phyloP scores from a whole-genome alignment of 2,888 invertebrate species.

The Abrostola triplasia region DNA sequence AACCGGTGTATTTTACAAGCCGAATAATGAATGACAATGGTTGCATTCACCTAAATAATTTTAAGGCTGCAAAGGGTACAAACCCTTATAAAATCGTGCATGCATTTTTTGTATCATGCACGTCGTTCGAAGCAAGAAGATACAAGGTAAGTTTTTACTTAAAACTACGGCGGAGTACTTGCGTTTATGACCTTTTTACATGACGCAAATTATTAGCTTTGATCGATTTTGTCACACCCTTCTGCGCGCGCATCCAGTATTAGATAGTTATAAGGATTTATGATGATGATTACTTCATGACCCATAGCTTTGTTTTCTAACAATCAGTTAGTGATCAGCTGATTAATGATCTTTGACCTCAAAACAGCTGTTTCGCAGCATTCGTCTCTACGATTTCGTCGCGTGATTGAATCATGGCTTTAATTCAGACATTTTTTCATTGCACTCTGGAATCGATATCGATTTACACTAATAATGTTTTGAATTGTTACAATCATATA shows the following conservation, averaged over 20 bases:
- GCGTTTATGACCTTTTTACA: slow-evolving; percentile 53
- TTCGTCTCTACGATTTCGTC: slow-evolving; percentile 37
- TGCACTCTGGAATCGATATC: slow-evolving; percentile 20
- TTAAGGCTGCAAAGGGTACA: slow-evolving; percentile 93
- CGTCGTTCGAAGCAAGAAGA: slow-evolving; percentile 93
- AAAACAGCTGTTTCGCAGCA: slow-evolving; percentile 75
- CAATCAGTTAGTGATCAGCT: slow-evolving; percentile 75
- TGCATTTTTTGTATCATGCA: slow-evolving; percentile 95
- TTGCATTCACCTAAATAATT: slow-evolving; percentile 93
- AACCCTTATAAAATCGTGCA: slow-evolving; percentile 94
- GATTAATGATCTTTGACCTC: slow-evolving; percentile 82
- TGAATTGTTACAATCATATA: too few relatives aligned
- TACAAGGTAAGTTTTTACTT: slow-evolving; percentile 90
- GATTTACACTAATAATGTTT: slow-evolving; percentile 11
- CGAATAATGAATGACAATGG: slow-evolving; percentile 90
- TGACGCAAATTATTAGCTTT: slow-evolving; percentile 52
- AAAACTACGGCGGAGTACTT: slow-evolving; percentile 28
- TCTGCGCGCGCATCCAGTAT: not conserved
- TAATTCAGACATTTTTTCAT: slow-evolving; percentile 28
- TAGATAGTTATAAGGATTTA: slow-evolving; percentile 5
- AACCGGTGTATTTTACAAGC: slow-evolving; percentile 67
- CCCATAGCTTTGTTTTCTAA: slow-evolving; percentile 40
- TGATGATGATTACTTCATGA: slow-evolving; percentile 6
- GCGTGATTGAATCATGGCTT: slow-evolving; percentile 42
- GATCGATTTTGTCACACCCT: slow-evolving; percentile 46